Base-by-base conservation (phyloP, 2,797 vertebrate genomes). In the Pangasius mekongensis region DNA sequence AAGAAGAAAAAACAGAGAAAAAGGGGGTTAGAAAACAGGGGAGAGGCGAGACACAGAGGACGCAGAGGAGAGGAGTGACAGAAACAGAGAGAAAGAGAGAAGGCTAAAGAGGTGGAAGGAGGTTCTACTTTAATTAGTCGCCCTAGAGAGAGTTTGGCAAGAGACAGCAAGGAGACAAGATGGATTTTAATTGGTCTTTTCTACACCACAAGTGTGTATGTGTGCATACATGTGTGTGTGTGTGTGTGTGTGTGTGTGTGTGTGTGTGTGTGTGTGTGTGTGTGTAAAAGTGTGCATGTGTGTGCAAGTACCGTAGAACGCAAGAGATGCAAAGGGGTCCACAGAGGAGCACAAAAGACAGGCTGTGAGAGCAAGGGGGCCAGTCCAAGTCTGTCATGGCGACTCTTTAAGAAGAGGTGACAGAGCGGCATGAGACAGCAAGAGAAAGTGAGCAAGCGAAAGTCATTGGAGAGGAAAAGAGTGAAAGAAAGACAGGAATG, bases 101-200 rank as follows among this genome's bases (percentile, higher is more conserved):
- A 82, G 77, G 87, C 86, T 76, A 86, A 54, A 90, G 67, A 89
- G 87, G 85, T 86, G 89, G 88, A 77, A 81, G 85, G 88, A 88
- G 84, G 83, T 83, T 88, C 89, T 73, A 66, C 95, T 96, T 96
- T 96, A 96, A 96, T 97, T 95, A 96, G 95, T 77, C 92, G 93
- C 96, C 94, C 95, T 91, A 89, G 95, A 96, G 92, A 93, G 94
- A 93, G 93, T 93, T 93, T 90, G 85, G 93, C 92, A 89, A 93
- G 92, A 94, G 94, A 95, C 94, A 92, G 91, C 90, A 78, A 85
- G 92, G 91, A 94, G 93, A 93, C 84, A 93, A 95, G 94, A 94
- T 91, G 71, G 93, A 92, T 94, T 95, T 95, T 97, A 97, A 97
- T 97, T 96, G 95, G 96, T 92, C 94, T 95, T 93, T 93, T 91